phyloP scores from a whole-genome alignment of 2,888 invertebrate species.

The Andrena dorsata region DNA sequence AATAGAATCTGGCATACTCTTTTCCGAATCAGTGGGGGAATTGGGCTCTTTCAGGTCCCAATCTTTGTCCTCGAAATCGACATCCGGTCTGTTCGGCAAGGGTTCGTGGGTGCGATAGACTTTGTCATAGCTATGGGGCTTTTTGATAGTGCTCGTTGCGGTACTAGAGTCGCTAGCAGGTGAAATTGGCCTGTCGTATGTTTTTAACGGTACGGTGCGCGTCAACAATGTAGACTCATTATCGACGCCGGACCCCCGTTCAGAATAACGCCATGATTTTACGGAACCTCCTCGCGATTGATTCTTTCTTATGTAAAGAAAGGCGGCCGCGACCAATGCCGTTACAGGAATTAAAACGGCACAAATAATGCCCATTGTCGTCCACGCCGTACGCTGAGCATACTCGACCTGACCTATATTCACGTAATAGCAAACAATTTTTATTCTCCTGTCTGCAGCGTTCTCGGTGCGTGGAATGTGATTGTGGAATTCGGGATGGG shows the following conservation, averaged over 20 bases:
- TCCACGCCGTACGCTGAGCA: constrained; percentile 90
- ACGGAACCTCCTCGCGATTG: constrained; percentile 70
- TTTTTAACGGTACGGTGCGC: constrained; percentile 74
- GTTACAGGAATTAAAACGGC: constrained; percentile 89
- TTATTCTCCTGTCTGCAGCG: constrained; percentile 25
- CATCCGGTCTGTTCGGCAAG: constrained; percentile 89
- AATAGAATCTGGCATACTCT: constrained; percentile 68
- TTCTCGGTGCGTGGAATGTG: background rate
- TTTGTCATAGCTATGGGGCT: constrained; percentile 91
- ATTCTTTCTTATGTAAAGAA: constrained; percentile 71
- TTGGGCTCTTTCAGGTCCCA: constrained; percentile 90
- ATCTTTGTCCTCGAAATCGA: constrained; percentile 92
- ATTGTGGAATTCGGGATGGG: background rate
- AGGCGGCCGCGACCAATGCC: constrained; percentile 72
- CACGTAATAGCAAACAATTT: constrained; percentile 52
- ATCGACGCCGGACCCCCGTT: constrained; percentile 73
- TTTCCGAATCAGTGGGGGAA: constrained; percentile 73
- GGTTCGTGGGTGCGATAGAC: constrained; percentile 95
- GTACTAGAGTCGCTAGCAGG: constrained; percentile 87
- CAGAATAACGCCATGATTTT: constrained; percentile 81
- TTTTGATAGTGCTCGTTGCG: constrained; percentile 87
- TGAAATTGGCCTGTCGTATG: constrained; percentile 86
- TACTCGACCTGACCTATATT: constrained; percentile 86
- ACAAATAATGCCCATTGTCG: constrained; percentile 91
- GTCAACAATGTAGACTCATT: constrained; percentile 70